phyloP scores from a whole-genome alignment of 2,888 invertebrate genomes.

The Drosophila picticornis region DNA sequence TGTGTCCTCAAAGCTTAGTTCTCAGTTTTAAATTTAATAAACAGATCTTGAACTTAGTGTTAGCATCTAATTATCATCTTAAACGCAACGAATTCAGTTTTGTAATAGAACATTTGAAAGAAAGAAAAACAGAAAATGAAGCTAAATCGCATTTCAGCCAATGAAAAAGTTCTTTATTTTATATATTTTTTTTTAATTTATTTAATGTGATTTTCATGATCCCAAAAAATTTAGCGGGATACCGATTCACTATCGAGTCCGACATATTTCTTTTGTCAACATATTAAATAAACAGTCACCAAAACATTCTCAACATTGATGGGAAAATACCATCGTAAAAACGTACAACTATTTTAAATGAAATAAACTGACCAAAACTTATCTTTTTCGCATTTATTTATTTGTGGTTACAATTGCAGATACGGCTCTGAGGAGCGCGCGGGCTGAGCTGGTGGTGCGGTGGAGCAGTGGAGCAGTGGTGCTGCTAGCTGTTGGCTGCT shows the following conservation, averaged over 20 bases:
- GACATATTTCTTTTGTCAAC: neutral
- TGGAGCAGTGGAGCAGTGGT: slow-evolving; percentile 8
- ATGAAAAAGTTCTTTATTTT: neutral
- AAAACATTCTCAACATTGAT: neutral
- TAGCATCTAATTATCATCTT: neutral
- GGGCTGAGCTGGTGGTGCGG: slow-evolving; percentile 1
- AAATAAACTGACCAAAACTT: neutral
- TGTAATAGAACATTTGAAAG: neutral
- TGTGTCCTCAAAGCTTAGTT: neutral
- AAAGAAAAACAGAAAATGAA: neutral
- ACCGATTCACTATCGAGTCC: neutral
- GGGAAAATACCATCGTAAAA: neutral
- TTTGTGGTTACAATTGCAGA: slow-evolving; percentile 18
- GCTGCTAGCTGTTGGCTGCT: slow-evolving; percentile 18
- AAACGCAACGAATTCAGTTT: neutral
- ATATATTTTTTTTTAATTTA: too few relatives aligned
- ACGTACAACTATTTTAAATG: neutral
- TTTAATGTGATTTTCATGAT: too few relatives aligned
- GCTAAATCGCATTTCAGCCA: neutral
- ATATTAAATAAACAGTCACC: neutral
- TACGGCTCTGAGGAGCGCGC: slow-evolving; percentile 12
- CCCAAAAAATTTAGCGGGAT: neutral
- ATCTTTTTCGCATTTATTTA: slow-evolving; percentile 3
- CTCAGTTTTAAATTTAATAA: neutral
- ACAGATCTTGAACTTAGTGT: neutral